Conservation (phyloP, 2,888 invertebrate genomes). For the Cecidostiba fungosa region DNA sequence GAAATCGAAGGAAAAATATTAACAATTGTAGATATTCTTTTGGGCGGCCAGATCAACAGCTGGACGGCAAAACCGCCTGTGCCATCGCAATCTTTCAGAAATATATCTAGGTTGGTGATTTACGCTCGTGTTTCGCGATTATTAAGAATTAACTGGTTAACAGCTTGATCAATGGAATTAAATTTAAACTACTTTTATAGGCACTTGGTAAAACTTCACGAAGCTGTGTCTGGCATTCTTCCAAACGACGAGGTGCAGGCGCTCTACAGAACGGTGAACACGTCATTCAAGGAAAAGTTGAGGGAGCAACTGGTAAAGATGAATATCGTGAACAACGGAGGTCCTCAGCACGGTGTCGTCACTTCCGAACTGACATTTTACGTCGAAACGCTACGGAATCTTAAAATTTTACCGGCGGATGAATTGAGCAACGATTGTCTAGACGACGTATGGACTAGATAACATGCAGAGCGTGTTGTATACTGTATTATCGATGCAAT, state of each 20-base stretch:
- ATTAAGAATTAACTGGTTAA: background rate
- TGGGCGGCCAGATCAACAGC: conserved; percentile 89
- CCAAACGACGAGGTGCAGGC: conserved; percentile 89
- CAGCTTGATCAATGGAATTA: background rate
- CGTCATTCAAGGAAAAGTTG: conserved; percentile 92
- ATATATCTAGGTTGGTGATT: conserved; percentile 85
- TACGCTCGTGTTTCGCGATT: conserved; percentile 61
- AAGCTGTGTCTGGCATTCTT: conserved; percentile 92
- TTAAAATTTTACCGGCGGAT: conserved; percentile 88
- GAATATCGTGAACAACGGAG: conserved; percentile 97
- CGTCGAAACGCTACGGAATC: conserved; percentile 90
- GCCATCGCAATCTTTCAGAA: conserved; percentile 94
- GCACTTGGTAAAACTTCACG: conserved; percentile 94
- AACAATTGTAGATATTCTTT: conserved; percentile 92
- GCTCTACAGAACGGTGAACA: conserved; percentile 90
- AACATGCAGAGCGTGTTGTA: conserved; percentile 80
- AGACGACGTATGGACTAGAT: conserved; percentile 91
- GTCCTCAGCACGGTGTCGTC: conserved; percentile 97
- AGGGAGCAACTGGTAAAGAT: conserved; percentile 91
- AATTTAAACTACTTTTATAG: conserved; percentile 75
- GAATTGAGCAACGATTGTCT: conserved; percentile 89
- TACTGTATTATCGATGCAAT: conserved; percentile 78
- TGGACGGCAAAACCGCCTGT: conserved; percentile 98
- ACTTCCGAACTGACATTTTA: conserved; percentile 96
- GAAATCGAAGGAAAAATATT: conserved; percentile 96